Conservation (phyloP, 1,140 invertebrate species). For the Marisa cornuarietis region DNA sequence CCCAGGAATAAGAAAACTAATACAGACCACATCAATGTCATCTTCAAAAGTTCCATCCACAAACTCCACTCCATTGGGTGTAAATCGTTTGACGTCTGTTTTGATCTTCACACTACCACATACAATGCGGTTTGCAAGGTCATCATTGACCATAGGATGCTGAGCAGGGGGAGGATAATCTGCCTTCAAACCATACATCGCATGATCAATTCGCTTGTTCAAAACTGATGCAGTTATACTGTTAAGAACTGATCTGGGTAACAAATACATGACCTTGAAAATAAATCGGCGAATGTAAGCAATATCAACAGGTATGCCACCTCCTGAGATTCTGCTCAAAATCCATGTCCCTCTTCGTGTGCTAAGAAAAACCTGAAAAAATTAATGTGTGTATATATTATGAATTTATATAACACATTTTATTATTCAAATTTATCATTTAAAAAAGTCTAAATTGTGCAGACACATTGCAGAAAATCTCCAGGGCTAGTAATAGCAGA, state of each 20-base stretch:
- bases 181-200: constrained; percentile 65
- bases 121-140: constrained; percentile 67
- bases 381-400: constrained; percentile 9
- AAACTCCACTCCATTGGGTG: constrained; percentile 62
- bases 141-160: constrained; percentile 69
- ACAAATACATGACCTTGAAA: constrained; percentile 61
- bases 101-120: constrained; percentile 66
- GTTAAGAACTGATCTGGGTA: background rate
- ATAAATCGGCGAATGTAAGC: constrained; percentile 42
- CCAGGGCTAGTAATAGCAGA: too few relatives aligned
- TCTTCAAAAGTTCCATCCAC: constrained; percentile 60
- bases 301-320: constrained; percentile 35
- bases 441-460: too few relatives aligned
- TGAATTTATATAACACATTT: too few relatives aligned
- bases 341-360: constrained; percentile 69
- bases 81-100: constrained; percentile 60
- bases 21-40: constrained; percentile 44
- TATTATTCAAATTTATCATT: too few relatives aligned
- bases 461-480: too few relatives aligned
- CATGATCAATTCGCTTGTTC: constrained; percentile 64
- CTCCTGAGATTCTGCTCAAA: constrained; percentile 60
- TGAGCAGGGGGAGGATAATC: constrained; percentile 63
- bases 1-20: too few relatives aligned
- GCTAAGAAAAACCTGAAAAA: constrained; percentile 67
- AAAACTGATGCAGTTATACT: background rate